Conservation (phyloP, 2,888 invertebrate genomes). For the Ptychoptera contaminata region DNA sequence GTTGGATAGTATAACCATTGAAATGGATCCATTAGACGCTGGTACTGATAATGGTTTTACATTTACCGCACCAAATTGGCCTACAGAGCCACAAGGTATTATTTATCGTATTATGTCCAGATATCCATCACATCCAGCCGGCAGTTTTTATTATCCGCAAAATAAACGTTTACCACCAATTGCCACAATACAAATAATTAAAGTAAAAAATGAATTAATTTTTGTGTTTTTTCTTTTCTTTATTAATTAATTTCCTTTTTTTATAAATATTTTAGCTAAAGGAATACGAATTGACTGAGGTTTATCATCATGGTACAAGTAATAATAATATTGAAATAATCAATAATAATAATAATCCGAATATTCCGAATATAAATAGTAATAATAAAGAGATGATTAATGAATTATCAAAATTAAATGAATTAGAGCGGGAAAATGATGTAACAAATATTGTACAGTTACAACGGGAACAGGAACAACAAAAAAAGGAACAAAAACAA, state of each 20-base stretch:
- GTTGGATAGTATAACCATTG: constrained; percentile 77
- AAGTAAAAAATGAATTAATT: constrained; percentile 39
- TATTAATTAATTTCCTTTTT: constrained; percentile 10
- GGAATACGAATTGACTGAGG: constrained; percentile 76
- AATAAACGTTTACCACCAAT: constrained; percentile 74
- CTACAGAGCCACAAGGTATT: constrained; percentile 75
- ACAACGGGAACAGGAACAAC: no score
- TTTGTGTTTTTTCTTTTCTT: constrained; percentile 5
- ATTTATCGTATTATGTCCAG: constrained; percentile 78
- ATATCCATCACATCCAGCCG: constrained; percentile 82
- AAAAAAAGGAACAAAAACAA: constrained; percentile 25
- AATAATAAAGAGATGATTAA: constrained; percentile 50
- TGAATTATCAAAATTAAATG: constrained; percentile 63
- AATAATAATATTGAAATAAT: constrained; percentile 59
- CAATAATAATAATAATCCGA: no score
- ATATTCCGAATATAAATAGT: constrained; percentile 28
- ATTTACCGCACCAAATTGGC: constrained; percentile 94
- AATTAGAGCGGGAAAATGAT: constrained; percentile 57
- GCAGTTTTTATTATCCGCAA: constrained; percentile 88
- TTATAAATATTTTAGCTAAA: constrained; percentile 59
- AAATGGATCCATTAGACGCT: constrained; percentile 84
- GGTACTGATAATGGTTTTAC: constrained; percentile 93
- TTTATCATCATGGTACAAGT: constrained; percentile 69
- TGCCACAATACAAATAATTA: constrained; percentile 80
- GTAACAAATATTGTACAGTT: no score